Percentiles rank a stretch among this genome's conserved stretches.
Evolutionary conservation across 1,140 invertebrate species (phyloP).

Genomic region (Neodiprion lecontei): DNA sequence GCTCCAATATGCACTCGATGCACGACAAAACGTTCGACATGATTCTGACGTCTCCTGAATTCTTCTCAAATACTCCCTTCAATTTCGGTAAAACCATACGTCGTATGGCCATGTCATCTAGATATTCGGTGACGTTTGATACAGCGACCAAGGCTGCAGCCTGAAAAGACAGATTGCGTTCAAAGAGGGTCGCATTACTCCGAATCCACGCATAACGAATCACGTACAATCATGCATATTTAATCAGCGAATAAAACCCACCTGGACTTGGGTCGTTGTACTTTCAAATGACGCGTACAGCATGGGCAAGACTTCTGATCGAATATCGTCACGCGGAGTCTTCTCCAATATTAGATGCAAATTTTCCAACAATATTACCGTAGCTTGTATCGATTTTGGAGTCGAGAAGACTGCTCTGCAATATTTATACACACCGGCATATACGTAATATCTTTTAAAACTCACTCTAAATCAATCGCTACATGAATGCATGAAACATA

Average conservation of each 20-base stretch:
- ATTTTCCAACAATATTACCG: conserved; percentile 90
- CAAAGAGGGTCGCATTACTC: neutral
- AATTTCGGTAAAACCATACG: conserved; percentile 87
- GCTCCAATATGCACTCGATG: conserved; percentile 80
- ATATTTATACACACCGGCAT: conserved; percentile 41
- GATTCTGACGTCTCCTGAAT: conserved; percentile 78
- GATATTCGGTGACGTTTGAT: conserved; percentile 82
- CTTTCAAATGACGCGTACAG: conserved; percentile 90
- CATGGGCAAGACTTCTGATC: conserved; percentile 85
- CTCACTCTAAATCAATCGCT: neutral
- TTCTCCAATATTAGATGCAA: conserved; percentile 91
- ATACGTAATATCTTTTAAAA: conserved; percentile 7
- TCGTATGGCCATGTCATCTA: conserved; percentile 84
- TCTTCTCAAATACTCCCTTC: conserved; percentile 87
- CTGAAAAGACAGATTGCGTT: conserved; percentile 57
- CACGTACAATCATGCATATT: neutral
- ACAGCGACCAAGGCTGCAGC: conserved; percentile 90
- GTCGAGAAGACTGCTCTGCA: conserved; percentile 77
- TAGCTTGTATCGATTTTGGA: conserved; percentile 89
- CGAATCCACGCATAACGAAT: neutral
- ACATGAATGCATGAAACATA: neutral
- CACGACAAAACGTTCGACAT: conserved; percentile 79
- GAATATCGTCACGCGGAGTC: conserved; percentile 80
- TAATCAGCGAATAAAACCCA: conserved; percentile 51
- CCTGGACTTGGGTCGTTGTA: conserved; percentile 91